A percentile compares a stretch with the other conserved stretches of the same genome.
Conservation (phyloP, 92 coral and sea anemone genomes). For the Epizoanthus scotinus region DNA sequence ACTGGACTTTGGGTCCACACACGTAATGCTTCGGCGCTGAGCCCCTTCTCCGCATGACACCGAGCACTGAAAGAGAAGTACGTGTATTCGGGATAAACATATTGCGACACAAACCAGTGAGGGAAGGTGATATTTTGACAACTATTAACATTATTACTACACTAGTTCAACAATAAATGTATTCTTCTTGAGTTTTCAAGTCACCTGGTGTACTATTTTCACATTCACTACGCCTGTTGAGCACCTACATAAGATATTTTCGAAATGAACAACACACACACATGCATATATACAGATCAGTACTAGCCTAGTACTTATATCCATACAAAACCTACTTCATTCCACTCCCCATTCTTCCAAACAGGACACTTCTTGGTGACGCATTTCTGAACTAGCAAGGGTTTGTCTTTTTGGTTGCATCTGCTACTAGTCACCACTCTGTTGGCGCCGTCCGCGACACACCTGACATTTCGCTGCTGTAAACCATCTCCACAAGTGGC, state of each 20-base stretch:
- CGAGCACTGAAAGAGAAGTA: conserved; percentile 17
- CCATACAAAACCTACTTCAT: conserved; percentile 9
- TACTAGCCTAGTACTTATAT: too few species aligned
- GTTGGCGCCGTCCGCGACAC: conserved; percentile 20
- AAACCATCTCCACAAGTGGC: conserved; percentile 31
- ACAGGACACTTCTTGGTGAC: conserved; percentile 19
- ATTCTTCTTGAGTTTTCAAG: too few species aligned
- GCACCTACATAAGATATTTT: too few species aligned
- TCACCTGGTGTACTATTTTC: too few species aligned
- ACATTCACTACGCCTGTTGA: too few species aligned
- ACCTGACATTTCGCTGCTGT: conserved; percentile 30
- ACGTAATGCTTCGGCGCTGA: conserved; percentile 17
- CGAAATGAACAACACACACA: too few species aligned
- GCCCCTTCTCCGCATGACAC: conserved; percentile 41
- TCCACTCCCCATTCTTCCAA: conserved; percentile 28
- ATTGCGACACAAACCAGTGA: too few species aligned
- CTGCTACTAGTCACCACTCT: conserved; percentile 5
- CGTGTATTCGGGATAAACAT: neutral
- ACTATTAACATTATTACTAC: too few species aligned
- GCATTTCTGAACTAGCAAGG: neutral
- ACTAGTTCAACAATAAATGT: too few species aligned
- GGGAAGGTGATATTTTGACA: too few species aligned
- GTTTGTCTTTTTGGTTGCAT: neutral
- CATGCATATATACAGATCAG: too few species aligned
- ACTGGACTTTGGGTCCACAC: conserved; percentile 15